Conservation (phyloP, 2,888 invertebrate species). For the Tiphia femorata region DNA sequence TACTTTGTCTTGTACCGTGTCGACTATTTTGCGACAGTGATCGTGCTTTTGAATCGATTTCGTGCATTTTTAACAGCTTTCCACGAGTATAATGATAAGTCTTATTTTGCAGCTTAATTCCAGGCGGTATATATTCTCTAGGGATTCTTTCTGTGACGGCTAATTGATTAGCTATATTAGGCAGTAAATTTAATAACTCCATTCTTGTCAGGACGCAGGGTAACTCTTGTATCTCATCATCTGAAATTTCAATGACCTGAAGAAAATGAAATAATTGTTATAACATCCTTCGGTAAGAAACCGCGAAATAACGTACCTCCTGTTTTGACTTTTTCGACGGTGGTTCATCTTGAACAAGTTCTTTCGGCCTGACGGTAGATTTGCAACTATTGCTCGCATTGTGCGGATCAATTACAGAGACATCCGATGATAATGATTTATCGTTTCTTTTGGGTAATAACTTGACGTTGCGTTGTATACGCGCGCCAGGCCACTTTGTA, state of each 20-base stretch:
- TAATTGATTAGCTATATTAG: constrained; percentile 52
- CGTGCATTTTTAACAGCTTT: constrained; percentile 35
- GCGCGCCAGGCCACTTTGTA: constrained; percentile 54
- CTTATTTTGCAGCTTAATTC: constrained; percentile 51
- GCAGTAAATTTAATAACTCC: constrained; percentile 62
- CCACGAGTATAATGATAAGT: constrained; percentile 49
- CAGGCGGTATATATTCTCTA: constrained; percentile 54
- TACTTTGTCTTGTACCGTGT: constrained; percentile 7
- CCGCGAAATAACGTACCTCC: constrained; percentile 45
- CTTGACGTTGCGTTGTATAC: constrained; percentile 64
- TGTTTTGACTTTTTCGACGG: constrained; percentile 43
- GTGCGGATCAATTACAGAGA: constrained; percentile 25
- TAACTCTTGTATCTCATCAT: constrained; percentile 63
- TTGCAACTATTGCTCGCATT: not conserved
- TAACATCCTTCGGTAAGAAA: too few relatives aligned
- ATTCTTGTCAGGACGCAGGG: constrained; percentile 54
- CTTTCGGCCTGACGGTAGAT: not conserved
- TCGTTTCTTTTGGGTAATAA: constrained; percentile 59
- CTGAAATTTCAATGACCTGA: constrained; percentile 64
- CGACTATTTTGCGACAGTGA: constrained; percentile 10
- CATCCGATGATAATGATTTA: constrained; percentile 33
- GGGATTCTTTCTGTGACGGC: constrained; percentile 47
- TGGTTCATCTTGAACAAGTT: not conserved
- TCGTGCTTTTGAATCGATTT: constrained; percentile 27
- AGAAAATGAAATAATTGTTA: constrained; percentile 1